Percentiles rank a stretch among this genome's conserved stretches.
These are phyloP conservation scores for Uropsilus gracilis DNA, from an alignment of 2,113 vertebrate genomes.

Conservation along the genomic window DNA sequence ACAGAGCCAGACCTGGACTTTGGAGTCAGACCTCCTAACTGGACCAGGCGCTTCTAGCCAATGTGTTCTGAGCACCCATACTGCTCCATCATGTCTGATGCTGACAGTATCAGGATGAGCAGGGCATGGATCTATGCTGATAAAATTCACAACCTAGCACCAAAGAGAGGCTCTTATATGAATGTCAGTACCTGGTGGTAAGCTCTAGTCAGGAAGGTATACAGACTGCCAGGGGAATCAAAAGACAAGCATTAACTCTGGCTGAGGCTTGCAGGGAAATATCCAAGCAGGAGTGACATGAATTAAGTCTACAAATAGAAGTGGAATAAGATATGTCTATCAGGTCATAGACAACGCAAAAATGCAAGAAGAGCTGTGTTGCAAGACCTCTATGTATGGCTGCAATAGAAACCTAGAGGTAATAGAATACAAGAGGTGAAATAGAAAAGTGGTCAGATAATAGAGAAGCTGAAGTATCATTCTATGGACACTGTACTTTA, in stretches of 20 bases:
- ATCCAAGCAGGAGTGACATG: background rate
- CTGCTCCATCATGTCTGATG: background rate
- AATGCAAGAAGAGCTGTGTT: background rate
- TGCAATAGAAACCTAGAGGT: background rate
- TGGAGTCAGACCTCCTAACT: background rate
- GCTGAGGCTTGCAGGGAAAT: background rate
- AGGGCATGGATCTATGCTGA: background rate
- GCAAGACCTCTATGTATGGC: background rate
- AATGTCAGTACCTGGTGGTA: no score
- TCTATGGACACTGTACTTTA: background rate
- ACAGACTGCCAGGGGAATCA: background rate
- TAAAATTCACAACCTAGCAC: background rate
- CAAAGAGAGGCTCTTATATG: background rate
- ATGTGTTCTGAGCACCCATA: background rate
- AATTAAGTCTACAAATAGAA: background rate
- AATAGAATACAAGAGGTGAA: background rate
- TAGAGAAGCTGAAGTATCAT: background rate
- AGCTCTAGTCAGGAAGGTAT: background rate
- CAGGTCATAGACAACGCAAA: background rate
- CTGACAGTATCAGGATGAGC: background rate
- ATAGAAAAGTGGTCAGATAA: background rate
- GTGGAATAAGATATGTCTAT: background rate
- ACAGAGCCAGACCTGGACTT: fast-evolving
- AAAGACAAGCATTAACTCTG: background rate
- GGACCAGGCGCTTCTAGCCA: background rate